A percentile compares a stretch with the other conserved stretches of the same genome.
phyloP scores from a whole-genome alignment of 2,888 invertebrate species.

The Torymus tubicola region DNA sequence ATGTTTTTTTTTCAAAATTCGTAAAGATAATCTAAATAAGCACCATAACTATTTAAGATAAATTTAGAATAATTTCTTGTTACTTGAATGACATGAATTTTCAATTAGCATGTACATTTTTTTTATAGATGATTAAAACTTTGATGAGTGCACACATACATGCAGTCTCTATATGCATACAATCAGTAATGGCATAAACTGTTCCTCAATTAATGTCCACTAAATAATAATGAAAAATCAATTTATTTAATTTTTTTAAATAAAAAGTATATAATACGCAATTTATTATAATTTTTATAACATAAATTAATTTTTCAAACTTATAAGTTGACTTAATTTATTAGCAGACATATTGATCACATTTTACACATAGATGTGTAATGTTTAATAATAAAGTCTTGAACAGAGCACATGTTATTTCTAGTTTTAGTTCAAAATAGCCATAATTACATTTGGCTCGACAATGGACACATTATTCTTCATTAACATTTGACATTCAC shows the following conservation, averaged over 20 bases:
- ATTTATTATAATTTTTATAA: slow-evolving; percentile 1
- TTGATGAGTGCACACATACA: slow-evolving; percentile 40
- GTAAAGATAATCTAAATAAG: slow-evolving; percentile 3
- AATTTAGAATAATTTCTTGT: slow-evolving; percentile 11
- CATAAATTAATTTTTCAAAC: slow-evolving; percentile 20
- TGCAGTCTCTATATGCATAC: slow-evolving; percentile 27
- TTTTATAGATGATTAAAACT: slow-evolving; percentile 20
- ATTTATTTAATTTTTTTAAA: background rate
- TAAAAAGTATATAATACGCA: slow-evolving; percentile 4
- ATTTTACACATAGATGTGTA: slow-evolving; percentile 34
- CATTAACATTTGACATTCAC: slow-evolving; percentile 45
- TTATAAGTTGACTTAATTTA: slow-evolving; percentile 7
- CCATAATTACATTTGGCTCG: slow-evolving; percentile 39
- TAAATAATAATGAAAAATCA: slow-evolving; percentile 25
- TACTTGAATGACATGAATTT: background rate
- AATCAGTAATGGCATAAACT: slow-evolving; percentile 19
- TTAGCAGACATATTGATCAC: slow-evolving; percentile 36
- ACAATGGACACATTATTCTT: slow-evolving; percentile 47
- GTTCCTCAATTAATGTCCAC: slow-evolving; percentile 4
- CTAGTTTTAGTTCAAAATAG: slow-evolving; percentile 29
- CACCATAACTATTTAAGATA: slow-evolving; percentile 21
- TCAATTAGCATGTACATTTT: slow-evolving; percentile 22
- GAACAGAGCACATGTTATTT: slow-evolving; percentile 32
- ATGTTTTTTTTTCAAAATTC: slow-evolving; percentile 12
- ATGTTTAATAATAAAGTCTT: slow-evolving; percentile 38